phyloP scores from a whole-genome alignment of 2,113 vertebrate species.

The human region GRCh38 chrX:106175501-106176000 shows the following conservation, averaged over 20 bases:
- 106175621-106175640: neutral
- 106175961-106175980: conserved; percentile 34
- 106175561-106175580: neutral
- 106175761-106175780: neutral
- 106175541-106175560: neutral
- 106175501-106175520: no score
- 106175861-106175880: neutral
- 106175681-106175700: conserved; percentile 20
- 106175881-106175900: conserved; percentile 35
- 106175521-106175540: no score
- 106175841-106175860: conserved; percentile 14
- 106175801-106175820: neutral
- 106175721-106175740: neutral
- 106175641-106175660: neutral
- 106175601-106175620: neutral
- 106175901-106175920: conserved; percentile 33
- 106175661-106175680: neutral
- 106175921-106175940: neutral
- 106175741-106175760: neutral
- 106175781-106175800: neutral
- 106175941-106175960: conserved; percentile 29
- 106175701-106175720: neutral
- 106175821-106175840: neutral
- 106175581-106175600: neutral
- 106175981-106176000: neutral